Evolutionary conservation across 2,888 invertebrate species (phyloP).

Genomic region (Drosophila mulleri): DNA sequence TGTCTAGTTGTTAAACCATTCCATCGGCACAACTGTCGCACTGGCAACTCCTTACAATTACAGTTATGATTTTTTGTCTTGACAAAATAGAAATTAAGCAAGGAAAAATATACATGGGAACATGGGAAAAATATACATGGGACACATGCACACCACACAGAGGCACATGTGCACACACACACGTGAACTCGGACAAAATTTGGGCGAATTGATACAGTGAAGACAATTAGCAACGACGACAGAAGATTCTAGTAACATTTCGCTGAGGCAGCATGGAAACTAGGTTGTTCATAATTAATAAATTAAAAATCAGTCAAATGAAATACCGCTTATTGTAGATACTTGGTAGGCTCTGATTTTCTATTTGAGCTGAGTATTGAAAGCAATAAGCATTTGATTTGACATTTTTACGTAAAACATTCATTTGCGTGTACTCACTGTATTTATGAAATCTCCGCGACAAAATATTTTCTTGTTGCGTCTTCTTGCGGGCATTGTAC

Average conservation of each 20-base stretch:
- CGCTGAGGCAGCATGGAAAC: not conserved
- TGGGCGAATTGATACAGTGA: not conserved
- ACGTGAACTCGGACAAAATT: not conserved
- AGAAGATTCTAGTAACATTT: not conserved
- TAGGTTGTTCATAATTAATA: not conserved
- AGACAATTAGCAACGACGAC: not conserved
- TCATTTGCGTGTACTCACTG: not conserved
- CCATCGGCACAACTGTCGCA: not conserved
- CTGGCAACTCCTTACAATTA: slow-evolving; percentile 24
- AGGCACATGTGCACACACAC: not conserved
- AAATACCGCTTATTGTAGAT: not conserved
- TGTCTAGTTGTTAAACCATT: not conserved
- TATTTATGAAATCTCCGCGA: not conserved
- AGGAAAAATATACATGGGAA: not conserved
- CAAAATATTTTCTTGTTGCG: not conserved
- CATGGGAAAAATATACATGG: too few relatives aligned
- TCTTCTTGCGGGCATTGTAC: not conserved
- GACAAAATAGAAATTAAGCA: not conserved
- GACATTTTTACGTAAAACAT: not conserved
- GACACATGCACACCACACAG: not conserved
- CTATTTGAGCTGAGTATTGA: not conserved
- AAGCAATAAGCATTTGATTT: not conserved
- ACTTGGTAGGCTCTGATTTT: not conserved
- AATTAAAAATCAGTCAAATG: too few relatives aligned
- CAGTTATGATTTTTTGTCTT: slow-evolving; percentile 2